Conservation (phyloP, 2,113 vertebrate species). For the Cnemophilus loriae region DNA sequence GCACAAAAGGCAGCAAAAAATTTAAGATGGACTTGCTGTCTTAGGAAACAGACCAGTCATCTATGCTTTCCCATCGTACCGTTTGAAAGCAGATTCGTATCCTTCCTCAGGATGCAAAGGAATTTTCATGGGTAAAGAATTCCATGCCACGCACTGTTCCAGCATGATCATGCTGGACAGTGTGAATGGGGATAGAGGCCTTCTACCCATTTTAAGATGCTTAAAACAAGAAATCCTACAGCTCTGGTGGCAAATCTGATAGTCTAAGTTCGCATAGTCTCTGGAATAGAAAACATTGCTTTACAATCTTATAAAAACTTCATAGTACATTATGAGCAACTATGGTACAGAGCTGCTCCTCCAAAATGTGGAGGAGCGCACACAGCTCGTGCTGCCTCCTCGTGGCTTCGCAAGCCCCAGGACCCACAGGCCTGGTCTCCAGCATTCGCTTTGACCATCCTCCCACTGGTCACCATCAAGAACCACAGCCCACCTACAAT, state of each 20-base stretch:
- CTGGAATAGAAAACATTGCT: not conserved
- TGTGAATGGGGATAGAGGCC: not conserved
- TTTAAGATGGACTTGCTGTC: not conserved
- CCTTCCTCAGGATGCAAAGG: not conserved
- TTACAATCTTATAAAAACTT: not conserved
- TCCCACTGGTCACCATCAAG: not conserved
- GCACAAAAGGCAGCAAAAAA: not conserved
- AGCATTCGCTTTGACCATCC: not conserved
- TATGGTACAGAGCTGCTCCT: not conserved
- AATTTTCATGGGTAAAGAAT: not conserved
- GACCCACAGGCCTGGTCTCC: not conserved
- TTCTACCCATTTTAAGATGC: not conserved
- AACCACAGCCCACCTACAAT: not conserved
- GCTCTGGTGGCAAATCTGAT: not conserved
- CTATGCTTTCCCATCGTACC: not conserved
- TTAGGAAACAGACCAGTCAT: not conserved
- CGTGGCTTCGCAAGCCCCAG: not conserved
- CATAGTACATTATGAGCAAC: not conserved
- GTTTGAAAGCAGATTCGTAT: not conserved
- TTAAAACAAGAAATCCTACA: not conserved
- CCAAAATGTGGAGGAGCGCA: not conserved
- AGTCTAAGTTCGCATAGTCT: not conserved
- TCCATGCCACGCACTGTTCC: accelerated
- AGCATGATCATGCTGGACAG: not conserved
- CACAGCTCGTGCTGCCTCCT: not conserved